phyloP scores from a whole-genome alignment of 2,888 invertebrate species.

The Magallana nippona region DNA sequence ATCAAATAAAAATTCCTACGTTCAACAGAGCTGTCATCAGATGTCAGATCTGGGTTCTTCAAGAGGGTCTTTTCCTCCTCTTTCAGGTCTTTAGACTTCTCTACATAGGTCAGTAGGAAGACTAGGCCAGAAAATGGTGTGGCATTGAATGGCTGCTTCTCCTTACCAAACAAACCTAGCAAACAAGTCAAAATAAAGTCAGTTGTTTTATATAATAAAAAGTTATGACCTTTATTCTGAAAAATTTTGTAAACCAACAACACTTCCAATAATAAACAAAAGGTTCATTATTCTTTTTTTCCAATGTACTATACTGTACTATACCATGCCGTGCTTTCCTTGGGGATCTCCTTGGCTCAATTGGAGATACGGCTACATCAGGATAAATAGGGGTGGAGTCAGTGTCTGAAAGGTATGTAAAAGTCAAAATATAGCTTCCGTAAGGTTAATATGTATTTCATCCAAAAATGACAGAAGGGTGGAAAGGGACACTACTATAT shows the following conservation, averaged over 20 bases:
- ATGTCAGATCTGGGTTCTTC: constrained; percentile 64
- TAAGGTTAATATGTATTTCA: no score
- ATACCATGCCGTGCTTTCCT: constrained; percentile 65
- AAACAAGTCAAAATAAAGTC: not conserved
- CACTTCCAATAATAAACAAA: no score
- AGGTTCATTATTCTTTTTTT: not conserved
- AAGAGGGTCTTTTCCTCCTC: constrained; percentile 66
- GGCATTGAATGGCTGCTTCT: constrained; percentile 35
- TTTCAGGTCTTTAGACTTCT: constrained; percentile 65
- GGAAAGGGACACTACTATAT: no score
- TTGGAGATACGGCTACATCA: constrained; percentile 53
- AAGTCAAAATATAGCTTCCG: no score
- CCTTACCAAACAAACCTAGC: constrained; percentile 51
- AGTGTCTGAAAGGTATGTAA: no score
- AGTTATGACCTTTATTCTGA: no score
- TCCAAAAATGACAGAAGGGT: no score
- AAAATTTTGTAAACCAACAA: no score
- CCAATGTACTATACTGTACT: not conserved
- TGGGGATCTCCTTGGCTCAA: constrained; percentile 53
- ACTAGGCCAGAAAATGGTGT: constrained; percentile 67
- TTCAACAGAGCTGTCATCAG: constrained; percentile 67
- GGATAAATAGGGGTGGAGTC: constrained; percentile 30
- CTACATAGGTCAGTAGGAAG: constrained; percentile 72
- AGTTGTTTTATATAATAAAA: no score
- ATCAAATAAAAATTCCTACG: constrained; percentile 52